Percentiles rank a stretch among this genome's conserved stretches.
phyloP scores from a whole-genome alignment of 30 jellyfish, hydroid and myxozoan genomes.

The Cassiopea xamachana region DNA sequence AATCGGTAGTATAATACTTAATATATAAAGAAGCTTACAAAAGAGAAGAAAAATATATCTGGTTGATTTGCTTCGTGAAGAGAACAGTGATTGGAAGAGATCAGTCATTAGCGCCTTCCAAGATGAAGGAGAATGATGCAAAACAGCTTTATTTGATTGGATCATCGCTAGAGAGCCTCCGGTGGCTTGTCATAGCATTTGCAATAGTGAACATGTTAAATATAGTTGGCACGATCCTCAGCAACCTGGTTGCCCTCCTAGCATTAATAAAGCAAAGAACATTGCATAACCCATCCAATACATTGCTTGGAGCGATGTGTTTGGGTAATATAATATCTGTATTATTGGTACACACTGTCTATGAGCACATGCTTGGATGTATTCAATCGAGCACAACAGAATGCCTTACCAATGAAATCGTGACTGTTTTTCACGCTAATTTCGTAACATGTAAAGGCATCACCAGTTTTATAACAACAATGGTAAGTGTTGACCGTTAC shows the following conservation, averaged over 20 bases:
- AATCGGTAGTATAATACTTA: no score
- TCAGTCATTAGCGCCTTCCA: not conserved
- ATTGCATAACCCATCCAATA: slow-evolving; percentile 13
- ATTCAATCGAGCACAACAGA: not conserved
- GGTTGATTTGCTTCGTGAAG: no score
- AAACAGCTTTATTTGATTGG: not conserved
- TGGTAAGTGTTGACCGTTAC: slow-evolving; percentile 21
- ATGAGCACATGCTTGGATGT: slow-evolving; percentile 8
- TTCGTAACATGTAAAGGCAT: slow-evolving; percentile 10
- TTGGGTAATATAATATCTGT: not conserved
- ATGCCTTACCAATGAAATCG: not conserved
- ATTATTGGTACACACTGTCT: not conserved
- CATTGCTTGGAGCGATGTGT: slow-evolving; percentile 21
- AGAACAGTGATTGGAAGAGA: not conserved
- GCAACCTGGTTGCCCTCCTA: not conserved
- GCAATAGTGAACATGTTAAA: not conserved
- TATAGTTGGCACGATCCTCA: not conserved
- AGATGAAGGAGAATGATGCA: slow-evolving; percentile 1
- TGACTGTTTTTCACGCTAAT: not conserved
- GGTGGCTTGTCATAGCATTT: not conserved
- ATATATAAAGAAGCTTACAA: no score
- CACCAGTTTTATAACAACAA: slow-evolving; percentile 1
- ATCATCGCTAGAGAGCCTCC: not conserved
- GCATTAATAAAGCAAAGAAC: slow-evolving; percentile 6
- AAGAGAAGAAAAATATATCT: no score